These are phyloP conservation scores for Pachydiplax longipennis DNA, from an alignment of 2,888 invertebrate species.

Conservation along the genomic window DNA sequence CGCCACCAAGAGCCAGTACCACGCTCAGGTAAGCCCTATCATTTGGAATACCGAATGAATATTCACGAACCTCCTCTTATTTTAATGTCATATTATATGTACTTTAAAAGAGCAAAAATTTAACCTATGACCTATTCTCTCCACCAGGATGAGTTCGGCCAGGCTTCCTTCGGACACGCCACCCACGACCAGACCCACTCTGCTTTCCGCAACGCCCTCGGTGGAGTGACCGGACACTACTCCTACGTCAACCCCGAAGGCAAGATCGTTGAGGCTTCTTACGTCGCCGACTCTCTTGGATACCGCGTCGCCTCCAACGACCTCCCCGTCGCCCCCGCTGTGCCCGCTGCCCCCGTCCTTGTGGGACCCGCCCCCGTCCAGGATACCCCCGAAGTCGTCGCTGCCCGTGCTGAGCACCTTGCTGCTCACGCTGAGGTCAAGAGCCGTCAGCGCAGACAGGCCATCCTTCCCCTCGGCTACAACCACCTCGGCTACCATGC, in stretches of 20 bases:
- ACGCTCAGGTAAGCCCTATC: not conserved
- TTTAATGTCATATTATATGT: too few relatives aligned
- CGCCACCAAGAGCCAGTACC: not conserved
- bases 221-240: slow-evolving; percentile 60
- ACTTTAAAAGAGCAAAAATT: too few relatives aligned
- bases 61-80: too few relatives aligned
- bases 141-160: slow-evolving; percentile 56
- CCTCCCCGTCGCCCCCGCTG: slow-evolving; percentile 55
- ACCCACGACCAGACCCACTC: slow-evolving; percentile 59
- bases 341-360: slow-evolving; percentile 50
- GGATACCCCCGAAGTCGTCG: slow-evolving; percentile 57
- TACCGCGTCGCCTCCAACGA: slow-evolving; percentile 61
- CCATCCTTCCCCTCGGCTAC: not conserved
- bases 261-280: slow-evolving; percentile 57
- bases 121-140: not conserved
- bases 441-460: slow-evolving; percentile 51
- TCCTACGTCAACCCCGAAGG: slow-evolving; percentile 62
- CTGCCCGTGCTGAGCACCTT: slow-evolving; percentile 61
- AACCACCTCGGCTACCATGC: slow-evolving; percentile 39
- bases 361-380: slow-evolving; percentile 50
- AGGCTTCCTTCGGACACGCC: slow-evolving; percentile 59
- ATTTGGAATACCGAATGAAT: not conserved
- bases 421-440: slow-evolving; percentile 57
- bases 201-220: slow-evolving; percentile 58
- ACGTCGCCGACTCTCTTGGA: slow-evolving; percentile 59